phyloP scores from a whole-genome alignment of 2,113 vertebrate genomes.

The Nicator chloris region DNA sequence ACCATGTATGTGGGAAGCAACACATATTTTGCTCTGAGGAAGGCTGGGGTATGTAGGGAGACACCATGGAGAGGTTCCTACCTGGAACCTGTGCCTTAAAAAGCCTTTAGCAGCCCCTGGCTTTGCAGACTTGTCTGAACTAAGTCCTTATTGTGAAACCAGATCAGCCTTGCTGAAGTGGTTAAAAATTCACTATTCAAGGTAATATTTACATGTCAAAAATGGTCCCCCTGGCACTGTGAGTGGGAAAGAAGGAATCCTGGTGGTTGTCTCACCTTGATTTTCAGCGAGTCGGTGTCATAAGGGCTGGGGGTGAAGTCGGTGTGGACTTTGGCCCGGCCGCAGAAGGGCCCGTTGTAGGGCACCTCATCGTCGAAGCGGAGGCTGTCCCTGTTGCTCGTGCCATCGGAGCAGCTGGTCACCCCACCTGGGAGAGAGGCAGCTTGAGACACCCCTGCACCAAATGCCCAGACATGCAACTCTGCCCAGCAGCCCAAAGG shows the following conservation, averaged over 20 bases:
- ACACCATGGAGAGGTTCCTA: background rate
- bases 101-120: background rate
- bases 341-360: constrained; percentile 81
- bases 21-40: background rate
- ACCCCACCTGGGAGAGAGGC: constrained; percentile 79
- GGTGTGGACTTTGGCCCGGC: constrained; percentile 88
- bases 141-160: background rate
- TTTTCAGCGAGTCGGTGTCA: constrained; percentile 90
- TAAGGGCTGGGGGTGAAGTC: constrained; percentile 93
- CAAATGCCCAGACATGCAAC: background rate
- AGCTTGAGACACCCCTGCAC: background rate
- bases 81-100: background rate
- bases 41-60: background rate
- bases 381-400: constrained; percentile 87
- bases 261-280: constrained; percentile 78
- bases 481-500: background rate
- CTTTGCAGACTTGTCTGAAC: background rate
- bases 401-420: constrained; percentile 86
- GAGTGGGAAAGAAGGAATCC: background rate
- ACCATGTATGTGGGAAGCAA: background rate
- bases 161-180: background rate
- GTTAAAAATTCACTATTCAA: background rate
- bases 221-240: accelerated
- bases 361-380: constrained; percentile 80
- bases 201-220: background rate